Evolutionary conservation across 2,888 invertebrate species (phyloP), one percentile per base, ranked within the genome.

Genomic region (Orthosia gracilis): DNA sequence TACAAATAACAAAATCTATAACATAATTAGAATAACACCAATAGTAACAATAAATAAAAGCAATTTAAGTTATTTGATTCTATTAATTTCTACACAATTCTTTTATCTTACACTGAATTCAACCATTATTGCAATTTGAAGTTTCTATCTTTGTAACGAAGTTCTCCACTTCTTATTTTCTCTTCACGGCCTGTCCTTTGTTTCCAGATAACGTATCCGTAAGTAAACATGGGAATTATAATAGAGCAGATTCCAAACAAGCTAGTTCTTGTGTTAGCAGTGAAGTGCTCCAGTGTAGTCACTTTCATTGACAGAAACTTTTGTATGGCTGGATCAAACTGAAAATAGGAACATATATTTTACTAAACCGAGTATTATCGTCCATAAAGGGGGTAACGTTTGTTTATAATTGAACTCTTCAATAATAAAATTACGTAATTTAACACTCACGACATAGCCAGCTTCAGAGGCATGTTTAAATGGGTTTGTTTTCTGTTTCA

Each of bases 301-400:
- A 97, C 97, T 91, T 97, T 97, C 97, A 98, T 97, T 0, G 98
- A 97, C 90, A 97, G 95, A 90, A 97, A 98, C 69, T 98, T 97
- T 88, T 98, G 97, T 4, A 98, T 84, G 15, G 97, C 98, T n/a
- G 97, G 94, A 93, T 99, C 99, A 92, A 98, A 98, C 99, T 99
- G 94, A 84, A 97, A 97, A 86, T 87, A 73, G 40, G 40, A 76
- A 72, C 63, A 69, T 45, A 26, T 64, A 49, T 58, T 31, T 58
- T 4, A 64, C 12, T 54, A 5, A 61, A 45, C 26, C 11, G 12
- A 54, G 15, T 45, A 31, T 31, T 12, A 15, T 13, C 31, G 58
- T n/a, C 61, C 58, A 1, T 63, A 7, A 23, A 7, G 4, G 50
- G 17, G 18, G 45, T 70, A 63, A 58, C 11, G 45, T 73, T 76